Evolutionary conservation across 2,888 invertebrate species (phyloP).

Genomic region (Leucophora obtusa): DNA sequence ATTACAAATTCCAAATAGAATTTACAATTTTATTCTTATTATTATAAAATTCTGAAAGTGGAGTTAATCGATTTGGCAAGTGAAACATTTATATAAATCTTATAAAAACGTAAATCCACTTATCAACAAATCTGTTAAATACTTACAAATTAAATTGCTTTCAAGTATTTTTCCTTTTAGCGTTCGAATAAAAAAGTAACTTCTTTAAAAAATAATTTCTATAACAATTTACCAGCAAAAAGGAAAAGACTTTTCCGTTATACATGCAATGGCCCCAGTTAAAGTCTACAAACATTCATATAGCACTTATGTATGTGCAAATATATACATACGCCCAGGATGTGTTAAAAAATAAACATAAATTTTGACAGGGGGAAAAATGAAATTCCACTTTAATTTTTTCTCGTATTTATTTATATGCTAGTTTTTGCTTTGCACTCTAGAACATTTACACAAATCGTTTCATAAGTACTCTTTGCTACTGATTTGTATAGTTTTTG

Average conservation of each 20-base stretch:
- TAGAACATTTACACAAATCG: constrained; percentile 30
- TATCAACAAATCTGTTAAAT: too few species aligned
- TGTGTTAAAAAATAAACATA: not conserved
- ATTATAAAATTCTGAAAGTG: too few species aligned
- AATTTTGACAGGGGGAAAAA: not conserved
- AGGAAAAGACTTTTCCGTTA: not conserved
- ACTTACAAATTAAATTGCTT: too few species aligned
- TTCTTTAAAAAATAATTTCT: too few species aligned
- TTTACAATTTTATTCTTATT: too few species aligned
- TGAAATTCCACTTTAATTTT: not conserved
- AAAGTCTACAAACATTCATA: not conserved
- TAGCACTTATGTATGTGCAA: constrained; percentile 2
- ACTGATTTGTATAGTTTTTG: constrained; percentile 22
- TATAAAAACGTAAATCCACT: too few species aligned
- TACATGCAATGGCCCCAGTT: not conserved
- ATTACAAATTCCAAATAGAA: too few species aligned
- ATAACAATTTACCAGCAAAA: too few species aligned
- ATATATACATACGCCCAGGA: not conserved
- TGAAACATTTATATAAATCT: too few species aligned
- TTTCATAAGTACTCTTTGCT: constrained; percentile 27
- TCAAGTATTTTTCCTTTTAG: too few species aligned
- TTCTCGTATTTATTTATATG: not conserved
- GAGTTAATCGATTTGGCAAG: too few species aligned
- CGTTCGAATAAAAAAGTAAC: too few species aligned
- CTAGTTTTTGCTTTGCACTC: not conserved